Conservation (phyloP, 2,888 invertebrate species). For the Lymantria dispar region DNA sequence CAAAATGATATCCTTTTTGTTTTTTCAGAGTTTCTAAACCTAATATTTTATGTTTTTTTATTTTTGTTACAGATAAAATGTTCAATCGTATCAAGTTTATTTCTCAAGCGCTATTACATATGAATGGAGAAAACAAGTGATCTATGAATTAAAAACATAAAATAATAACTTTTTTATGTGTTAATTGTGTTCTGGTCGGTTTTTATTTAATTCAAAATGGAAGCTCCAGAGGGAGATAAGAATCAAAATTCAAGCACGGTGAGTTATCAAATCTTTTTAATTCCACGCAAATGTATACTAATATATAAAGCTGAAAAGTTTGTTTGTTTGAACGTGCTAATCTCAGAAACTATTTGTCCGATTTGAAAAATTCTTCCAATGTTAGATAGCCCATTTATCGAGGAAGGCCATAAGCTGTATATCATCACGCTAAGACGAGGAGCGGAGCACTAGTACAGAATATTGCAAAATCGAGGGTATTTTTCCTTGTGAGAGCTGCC, state of each 20-base stretch:
- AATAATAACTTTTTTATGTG: not conserved
- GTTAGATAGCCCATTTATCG: too few relatives aligned
- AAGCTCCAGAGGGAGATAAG: not conserved
- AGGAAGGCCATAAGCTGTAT: too few relatives aligned
- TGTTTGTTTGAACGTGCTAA: too few relatives aligned
- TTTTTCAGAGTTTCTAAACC: not conserved
- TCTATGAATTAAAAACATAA: not conserved
- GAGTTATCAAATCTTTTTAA: not conserved
- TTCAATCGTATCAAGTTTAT: not conserved
- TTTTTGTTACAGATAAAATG: slow-evolving; percentile 3
- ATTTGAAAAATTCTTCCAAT: too few relatives aligned
- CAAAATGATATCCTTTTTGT: too few relatives aligned
- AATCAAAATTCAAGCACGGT: not conserved
- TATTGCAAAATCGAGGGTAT: too few relatives aligned
- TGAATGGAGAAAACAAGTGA: not conserved
- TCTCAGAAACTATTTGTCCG: too few relatives aligned
- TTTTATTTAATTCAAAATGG: not conserved
- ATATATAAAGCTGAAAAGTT: too few relatives aligned
- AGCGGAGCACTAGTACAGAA: too few relatives aligned
- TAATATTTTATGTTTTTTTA: not conserved
- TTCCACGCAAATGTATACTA: too few relatives aligned
- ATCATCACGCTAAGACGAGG: too few relatives aligned
- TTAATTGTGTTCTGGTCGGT: not conserved
- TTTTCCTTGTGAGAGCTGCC: too few relatives aligned
- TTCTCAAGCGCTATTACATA: not conserved